These are phyloP conservation scores for Eidolon helvum DNA, from an alignment of 2,113 vertebrate species.

Conservation along the genomic window DNA sequence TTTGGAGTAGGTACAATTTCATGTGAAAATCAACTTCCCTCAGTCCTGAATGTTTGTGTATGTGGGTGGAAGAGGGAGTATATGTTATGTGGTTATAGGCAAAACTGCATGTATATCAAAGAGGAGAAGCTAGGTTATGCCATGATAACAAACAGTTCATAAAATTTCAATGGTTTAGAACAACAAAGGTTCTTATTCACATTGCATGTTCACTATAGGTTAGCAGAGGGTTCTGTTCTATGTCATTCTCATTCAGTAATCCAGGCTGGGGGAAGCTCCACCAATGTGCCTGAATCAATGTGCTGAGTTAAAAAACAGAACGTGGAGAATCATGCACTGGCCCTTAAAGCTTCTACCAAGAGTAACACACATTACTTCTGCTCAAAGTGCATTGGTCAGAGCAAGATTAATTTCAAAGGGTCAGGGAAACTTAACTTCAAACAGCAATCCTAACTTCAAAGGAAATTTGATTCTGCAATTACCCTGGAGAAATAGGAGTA, in stretches of 20 bases:
- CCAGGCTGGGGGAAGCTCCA: background rate
- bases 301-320: background rate
- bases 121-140: background rate
- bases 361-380: background rate
- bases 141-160: background rate
- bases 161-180: background rate
- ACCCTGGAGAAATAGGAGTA: background rate
- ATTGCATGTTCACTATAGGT: background rate
- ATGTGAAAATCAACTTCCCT: background rate
- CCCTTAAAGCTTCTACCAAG: background rate
- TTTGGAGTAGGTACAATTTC: background rate
- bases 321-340: background rate
- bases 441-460: constrained; percentile 12
- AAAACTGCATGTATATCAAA: background rate
- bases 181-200: background rate
- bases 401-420: background rate
- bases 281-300: background rate
- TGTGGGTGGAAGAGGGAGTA: background rate
- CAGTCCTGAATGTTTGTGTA: background rate
- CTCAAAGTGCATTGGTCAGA: background rate
- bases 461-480: background rate
- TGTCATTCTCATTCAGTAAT: background rate
- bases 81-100: background rate
- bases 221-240: background rate
- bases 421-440: background rate